Evolutionary conservation across 2,113 vertebrate species (phyloP).

Genomic region (Sapayoa aenigma): DNA sequence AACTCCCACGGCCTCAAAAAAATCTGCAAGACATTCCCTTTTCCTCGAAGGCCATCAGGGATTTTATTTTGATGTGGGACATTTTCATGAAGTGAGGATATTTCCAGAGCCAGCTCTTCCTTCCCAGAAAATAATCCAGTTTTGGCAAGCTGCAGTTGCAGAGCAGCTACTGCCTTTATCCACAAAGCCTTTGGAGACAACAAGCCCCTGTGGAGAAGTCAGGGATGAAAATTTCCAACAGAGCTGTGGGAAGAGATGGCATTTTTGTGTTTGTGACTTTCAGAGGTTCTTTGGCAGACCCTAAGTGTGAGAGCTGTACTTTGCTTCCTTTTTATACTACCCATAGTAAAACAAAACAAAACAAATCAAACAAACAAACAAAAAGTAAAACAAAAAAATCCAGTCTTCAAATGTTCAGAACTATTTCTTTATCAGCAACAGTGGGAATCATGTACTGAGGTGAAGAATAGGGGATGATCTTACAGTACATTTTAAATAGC

Average conservation of each 20-base stretch:
- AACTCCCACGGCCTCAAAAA: rapidly evolving
- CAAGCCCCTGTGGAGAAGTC: neutral
- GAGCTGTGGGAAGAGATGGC: neutral
- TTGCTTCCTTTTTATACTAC: neutral
- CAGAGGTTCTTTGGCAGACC: slow-evolving; percentile 18
- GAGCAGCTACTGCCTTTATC: neutral
- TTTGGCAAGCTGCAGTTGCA: neutral
- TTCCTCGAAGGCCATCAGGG: neutral
- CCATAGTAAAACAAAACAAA: neutral
- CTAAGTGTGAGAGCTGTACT: neutral
- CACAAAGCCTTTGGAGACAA: neutral
- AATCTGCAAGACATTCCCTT: rapidly evolving
- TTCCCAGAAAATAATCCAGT: neutral
- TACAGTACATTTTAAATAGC: slow-evolving; percentile 2
- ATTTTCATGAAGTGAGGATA: neutral
- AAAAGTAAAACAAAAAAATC: neutral
- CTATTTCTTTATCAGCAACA: neutral
- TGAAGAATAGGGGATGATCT: neutral
- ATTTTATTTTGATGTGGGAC: neutral
- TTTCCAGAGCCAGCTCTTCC: neutral
- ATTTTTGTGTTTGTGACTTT: neutral
- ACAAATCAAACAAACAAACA: too few relatives aligned
- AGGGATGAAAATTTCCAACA: slow-evolving; percentile 20
- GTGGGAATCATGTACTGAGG: neutral
- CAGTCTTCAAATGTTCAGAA: neutral